Base-by-base conservation (phyloP, 37 sponge, comb jelly and placozoan species). In the Halichondria panicea region DNA sequence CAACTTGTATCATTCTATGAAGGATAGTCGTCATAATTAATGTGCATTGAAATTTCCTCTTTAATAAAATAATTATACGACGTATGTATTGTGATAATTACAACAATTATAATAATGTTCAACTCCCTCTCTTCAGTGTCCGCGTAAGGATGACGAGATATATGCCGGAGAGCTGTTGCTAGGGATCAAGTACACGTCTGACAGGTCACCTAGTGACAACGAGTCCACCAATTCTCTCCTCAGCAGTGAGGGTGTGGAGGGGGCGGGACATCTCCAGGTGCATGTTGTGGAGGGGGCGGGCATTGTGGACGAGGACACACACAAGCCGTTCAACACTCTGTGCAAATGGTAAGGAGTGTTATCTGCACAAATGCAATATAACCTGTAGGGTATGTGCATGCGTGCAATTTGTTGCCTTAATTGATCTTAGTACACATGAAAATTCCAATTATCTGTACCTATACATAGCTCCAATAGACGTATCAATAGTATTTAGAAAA, bases 271-370 rank as follows among this genome's bases (percentile, higher is more conserved):
- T 43, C 64, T 86, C 30, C 87, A 86, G 24, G 81, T 86, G 34
- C 80, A 80, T 41, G 34, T 86, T 54, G 87, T 79, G 43, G 87
- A 86, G 67, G 87, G 87, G 30, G 87, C 80, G 1, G 87, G 87
- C 36, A 30, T 86, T 15, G 61, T 79, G 18, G 74, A 79, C 35
- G 81, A 67, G 69, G 53, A 68, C 32, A 69, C 81, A 0, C 56
- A 57, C 30, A 80, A 86, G 59, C 87, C 87, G 1, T 86, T 75
- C 68, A 79, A 86, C n/a, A 45, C 87, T 1, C 37, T 73, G 22
- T 48, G 74, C 6, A 86, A 74, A 40, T 86, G 87, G 87, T 86
- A 57, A 56, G 87, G 19, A 31, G 11, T 8, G 19, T 43, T n/a
- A n/a, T n/a, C n/a, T n/a, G n/a, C n/a, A n/a, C n/a, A n/a, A n/a